Evolutionary conservation across 2,888 invertebrate species (phyloP), one percentile per base, ranked within the genome.

Genomic region (Linhomoeus sp.): DNA sequence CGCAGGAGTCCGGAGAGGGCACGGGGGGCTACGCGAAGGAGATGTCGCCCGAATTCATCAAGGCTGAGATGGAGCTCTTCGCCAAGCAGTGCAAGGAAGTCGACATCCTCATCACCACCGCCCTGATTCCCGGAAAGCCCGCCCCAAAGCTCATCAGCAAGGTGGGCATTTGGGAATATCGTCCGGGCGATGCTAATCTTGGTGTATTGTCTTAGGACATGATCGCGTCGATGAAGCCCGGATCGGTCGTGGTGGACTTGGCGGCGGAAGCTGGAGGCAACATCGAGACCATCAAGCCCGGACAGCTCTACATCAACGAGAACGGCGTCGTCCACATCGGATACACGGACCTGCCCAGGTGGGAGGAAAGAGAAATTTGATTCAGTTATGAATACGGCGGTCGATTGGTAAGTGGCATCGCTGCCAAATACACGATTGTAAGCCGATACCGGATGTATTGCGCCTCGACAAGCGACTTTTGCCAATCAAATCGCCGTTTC

Each of bases 231-330:
- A 84, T 84, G 83, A 80, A 80, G 56, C 81, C 83, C 0, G 85
- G 86, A 26, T 83, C 82, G 54, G 84, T 86, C 25, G 75, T 86
- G 38, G 85, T 86, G 1, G 86, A 87, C 67, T 67, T 86, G 57
- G 86, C 86, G 0, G 79, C 85, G 0, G 85, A 86, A 69, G 77
- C 80, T 59, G 86, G 86, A 7, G 86, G 84, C 42, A 85, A 85
- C 67, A 71, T 83, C 42, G 78, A 79, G 66, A 43, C 43, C 20
- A 84, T 79, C 0, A 74, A 72, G 56, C 81, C 81, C 20, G 84
- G 82, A 15, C 74, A 79, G 67, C 69, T 82, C 41, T 76, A 76
- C 53, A 72, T 72, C 19, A 75, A 81, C 58, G 75, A 79, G 57
- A 78, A 83, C 52, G 83, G 80, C 54, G 80, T 86, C 25, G 77